phyloP scores from a whole-genome alignment of 2,797 vertebrate species.

The Eulemur albifrons region DNA sequence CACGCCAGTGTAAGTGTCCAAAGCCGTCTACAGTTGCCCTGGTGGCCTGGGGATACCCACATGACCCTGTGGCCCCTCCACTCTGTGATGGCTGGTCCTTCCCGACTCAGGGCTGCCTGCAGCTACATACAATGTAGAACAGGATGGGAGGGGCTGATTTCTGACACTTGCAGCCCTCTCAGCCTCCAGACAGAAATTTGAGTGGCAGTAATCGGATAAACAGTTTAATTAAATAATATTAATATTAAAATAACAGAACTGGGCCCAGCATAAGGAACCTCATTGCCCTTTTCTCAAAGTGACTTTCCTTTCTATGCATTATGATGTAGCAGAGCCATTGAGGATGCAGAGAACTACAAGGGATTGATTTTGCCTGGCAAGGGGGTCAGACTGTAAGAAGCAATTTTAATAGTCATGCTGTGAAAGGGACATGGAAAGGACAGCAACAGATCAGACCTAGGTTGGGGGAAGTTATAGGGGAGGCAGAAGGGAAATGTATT shows the following conservation, averaged over 20 bases:
- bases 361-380: conserved; percentile 14
- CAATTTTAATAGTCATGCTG: background rate
- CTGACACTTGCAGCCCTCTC: background rate
- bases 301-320: conserved; percentile 44
- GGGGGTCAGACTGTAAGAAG: background rate
- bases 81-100: background rate
- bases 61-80: background rate
- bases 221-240: conserved; percentile 52
- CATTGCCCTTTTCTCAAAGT: conserved; percentile 48
- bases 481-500: background rate
- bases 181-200: conserved; percentile 47
- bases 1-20: background rate
- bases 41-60: background rate
- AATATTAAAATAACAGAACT: background rate
- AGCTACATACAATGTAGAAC: background rate
- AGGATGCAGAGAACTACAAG: background rate
- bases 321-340: background rate
- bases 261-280: conserved; percentile 14
- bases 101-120: background rate
- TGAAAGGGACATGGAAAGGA: background rate
- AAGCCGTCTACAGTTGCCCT: background rate
- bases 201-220: conserved; percentile 59
- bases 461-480: no score
- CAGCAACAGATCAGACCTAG: background rate
- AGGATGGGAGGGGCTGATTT: background rate